phyloP scores from a whole-genome alignment of 2,888 invertebrate genomes.

The Tipula confusa region DNA sequence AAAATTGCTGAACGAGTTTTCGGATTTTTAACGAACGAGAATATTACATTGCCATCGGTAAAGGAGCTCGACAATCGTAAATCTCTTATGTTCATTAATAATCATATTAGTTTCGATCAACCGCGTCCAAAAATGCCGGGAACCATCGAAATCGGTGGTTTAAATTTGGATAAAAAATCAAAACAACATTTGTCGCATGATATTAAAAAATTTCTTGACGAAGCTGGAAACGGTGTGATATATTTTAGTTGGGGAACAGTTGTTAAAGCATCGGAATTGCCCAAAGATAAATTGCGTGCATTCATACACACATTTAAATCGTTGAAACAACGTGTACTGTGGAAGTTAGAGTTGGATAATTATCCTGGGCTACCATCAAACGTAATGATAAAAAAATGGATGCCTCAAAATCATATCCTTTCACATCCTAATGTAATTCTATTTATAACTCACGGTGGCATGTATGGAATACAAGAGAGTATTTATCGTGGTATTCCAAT shows the following conservation, averaged over 20 bases:
- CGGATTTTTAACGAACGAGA: background rate
- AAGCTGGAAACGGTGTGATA: conserved; percentile 48
- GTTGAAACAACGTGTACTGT: conserved; percentile 52
- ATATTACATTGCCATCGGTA: conserved; percentile 45
- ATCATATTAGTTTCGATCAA: conserved; percentile 51
- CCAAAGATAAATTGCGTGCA: conserved; percentile 44
- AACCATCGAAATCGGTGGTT: conserved; percentile 46
- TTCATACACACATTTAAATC: conserved; percentile 46
- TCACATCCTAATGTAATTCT: conserved; percentile 50
- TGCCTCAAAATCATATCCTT: conserved; percentile 54
- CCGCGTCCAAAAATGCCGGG: conserved; percentile 50
- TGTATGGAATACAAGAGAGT: conserved; percentile 50
- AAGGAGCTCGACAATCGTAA: conserved; percentile 51
- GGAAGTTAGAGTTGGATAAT: conserved; percentile 53
- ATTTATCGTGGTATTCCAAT: conserved; percentile 49
- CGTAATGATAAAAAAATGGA: conserved; percentile 52
- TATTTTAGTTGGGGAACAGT: conserved; percentile 52
- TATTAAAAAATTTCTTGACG: conserved; percentile 46
- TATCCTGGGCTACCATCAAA: conserved; percentile 48
- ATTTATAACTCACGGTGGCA: conserved; percentile 52
- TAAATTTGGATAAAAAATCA: background rate
- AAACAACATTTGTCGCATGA: conserved; percentile 45
- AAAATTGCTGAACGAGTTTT: background rate
- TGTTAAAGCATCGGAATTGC: conserved; percentile 49
- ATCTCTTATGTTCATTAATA: conserved; percentile 53